phyloP scores from a whole-genome alignment of 2,888 invertebrate species.

The Conops quadrifasciatus region DNA sequence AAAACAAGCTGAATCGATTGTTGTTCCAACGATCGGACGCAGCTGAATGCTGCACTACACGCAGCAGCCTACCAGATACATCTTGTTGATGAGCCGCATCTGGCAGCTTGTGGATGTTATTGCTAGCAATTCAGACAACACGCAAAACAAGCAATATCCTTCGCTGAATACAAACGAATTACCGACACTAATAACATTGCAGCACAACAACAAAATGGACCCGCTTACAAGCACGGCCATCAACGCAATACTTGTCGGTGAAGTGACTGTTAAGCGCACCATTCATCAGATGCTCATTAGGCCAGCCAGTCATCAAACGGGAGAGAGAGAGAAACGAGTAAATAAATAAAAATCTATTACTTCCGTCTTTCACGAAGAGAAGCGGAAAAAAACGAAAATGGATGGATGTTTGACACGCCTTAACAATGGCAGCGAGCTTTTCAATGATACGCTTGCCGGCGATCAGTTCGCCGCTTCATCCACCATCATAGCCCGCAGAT shows the following conservation, averaged over 20 bases:
- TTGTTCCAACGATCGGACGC: background rate
- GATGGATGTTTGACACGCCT: constrained; percentile 29
- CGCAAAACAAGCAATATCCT: background rate
- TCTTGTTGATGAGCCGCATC: background rate
- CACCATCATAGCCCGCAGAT: no score
- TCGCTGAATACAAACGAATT: background rate
- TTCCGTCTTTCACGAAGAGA: constrained; percentile 1
- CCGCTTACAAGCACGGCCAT: background rate
- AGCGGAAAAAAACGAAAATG: constrained; percentile 26
- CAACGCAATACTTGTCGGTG: background rate
- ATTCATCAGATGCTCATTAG: constrained; percentile 11
- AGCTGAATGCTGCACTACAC: background rate
- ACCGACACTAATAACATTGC: background rate
- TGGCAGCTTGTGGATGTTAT: background rate
- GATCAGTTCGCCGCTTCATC: no score
- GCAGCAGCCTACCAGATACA: background rate
- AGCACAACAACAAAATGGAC: constrained; percentile 2
- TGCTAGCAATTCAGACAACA: background rate
- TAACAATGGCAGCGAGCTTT: constrained; percentile 21
- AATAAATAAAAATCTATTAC: constrained; percentile 10
- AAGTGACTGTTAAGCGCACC: constrained; percentile 16
- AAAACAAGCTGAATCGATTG: background rate
- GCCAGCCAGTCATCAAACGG: background rate
- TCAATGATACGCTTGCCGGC: background rate
- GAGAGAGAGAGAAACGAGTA: background rate